A percentile compares a stretch with the other conserved stretches of the same genome.
phyloP scores from a whole-genome alignment of 2,888 invertebrate genomes.

The Diarsia rubi region DNA sequence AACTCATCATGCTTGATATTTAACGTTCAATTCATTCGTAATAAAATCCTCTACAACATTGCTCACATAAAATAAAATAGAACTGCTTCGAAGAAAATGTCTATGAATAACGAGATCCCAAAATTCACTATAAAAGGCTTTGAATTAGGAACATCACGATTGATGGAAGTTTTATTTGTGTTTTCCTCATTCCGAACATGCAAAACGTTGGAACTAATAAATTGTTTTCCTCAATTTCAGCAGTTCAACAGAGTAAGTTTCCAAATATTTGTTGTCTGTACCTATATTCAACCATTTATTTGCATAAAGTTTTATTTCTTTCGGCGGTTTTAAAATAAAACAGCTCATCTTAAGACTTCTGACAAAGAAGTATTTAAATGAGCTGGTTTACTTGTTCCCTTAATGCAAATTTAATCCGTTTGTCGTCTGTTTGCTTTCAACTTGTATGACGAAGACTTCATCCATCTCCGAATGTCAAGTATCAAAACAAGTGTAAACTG shows the following conservation, averaged over 20 bases:
- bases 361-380: slow-evolving; percentile 11
- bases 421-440: slow-evolving; percentile 17
- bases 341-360: neutral
- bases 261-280: slow-evolving; percentile 3
- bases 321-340: slow-evolving; percentile 14
- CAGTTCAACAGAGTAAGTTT: neutral
- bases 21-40: slow-evolving; percentile 19
- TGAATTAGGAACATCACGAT: slow-evolving; percentile 7
- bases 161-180: neutral
- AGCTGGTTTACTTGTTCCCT: slow-evolving; percentile 4
- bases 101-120: neutral
- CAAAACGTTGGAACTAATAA: neutral
- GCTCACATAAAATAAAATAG: slow-evolving; percentile 9
- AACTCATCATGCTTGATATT: slow-evolving; percentile 26
- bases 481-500: slow-evolving; percentile 7
- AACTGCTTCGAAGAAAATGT: neutral
- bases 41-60: slow-evolving; percentile 11
- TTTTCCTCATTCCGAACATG: neutral
- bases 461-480: slow-evolving; percentile 19
- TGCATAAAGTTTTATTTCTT: slow-evolving; percentile 7
- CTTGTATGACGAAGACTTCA: slow-evolving; percentile 10
- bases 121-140: neutral
- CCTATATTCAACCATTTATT: slow-evolving; percentile 19
- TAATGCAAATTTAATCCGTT: slow-evolving; percentile 5
- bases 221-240: neutral